Evolutionary conservation across 2,113 vertebrate species (phyloP), one percentile per base, ranked within the genome.

Genomic region (Hystrix brachyura): DNA sequence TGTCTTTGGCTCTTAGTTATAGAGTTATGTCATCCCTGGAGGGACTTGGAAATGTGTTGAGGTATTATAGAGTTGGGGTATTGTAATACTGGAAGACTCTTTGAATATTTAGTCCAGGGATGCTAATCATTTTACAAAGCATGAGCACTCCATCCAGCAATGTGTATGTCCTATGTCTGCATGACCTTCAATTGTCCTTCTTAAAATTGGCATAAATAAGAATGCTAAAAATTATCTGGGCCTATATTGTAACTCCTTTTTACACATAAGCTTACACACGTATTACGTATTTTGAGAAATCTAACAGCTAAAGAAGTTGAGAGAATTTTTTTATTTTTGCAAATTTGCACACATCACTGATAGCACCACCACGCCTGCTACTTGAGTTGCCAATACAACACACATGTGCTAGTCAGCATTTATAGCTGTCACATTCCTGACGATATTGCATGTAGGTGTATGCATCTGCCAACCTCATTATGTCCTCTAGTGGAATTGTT

Each of bases 141-240:
- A 34, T 27, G 46, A 72, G 2, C 34, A 2, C 46, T 57, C 64
- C 12, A 21, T 64, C 72, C 18, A 59, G 34, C 8, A 29, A 53
- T 8, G 1, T 32, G 38, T 27, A 34, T 2, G 6, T 85, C 43
- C 29, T 86, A 17, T 43, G 11, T 85, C 85, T 74, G 4, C 3
- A 38, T 83, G 82, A 96, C 19, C 48, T 93, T 96, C 69, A 87
- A n/a, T 67, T 82, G 19, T 87, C 34, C 67, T 91, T 93, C 23
- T 43, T 72, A 27, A 96, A 87, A 21, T 51, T 32, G 14, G 4
- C 82, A 84, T 60, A 51, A 27, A 34, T 27, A 71, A 69, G 71
- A 67, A 69, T 62, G 38, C 32, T 89, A 15, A 60, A 89, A 92
- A 51, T 83, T 2, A 69, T 38, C 11, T 34, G 18, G 57, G 12